Base-by-base conservation (phyloP, 37 sponge, comb jelly and placozoan species). In the Haliclona indistincta region DNA sequence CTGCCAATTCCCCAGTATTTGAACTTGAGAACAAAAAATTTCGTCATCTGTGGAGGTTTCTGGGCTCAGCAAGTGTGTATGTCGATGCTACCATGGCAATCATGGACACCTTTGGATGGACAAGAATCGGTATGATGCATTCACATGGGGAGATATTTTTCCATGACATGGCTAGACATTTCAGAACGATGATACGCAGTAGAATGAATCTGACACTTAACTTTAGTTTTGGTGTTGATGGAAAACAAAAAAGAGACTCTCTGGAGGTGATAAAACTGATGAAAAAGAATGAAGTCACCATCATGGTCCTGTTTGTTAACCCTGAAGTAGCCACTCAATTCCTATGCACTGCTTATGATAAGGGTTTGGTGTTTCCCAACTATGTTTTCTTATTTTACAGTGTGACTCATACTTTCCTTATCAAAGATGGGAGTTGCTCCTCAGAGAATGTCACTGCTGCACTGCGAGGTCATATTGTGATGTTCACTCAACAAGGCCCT, bases 11-110 rank as follows among this genome's bases (percentile, higher is more conserved):
- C 6, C 60, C 60, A 25, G 7, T n/a, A 6, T 58, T 58, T n/a
- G 7, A 8, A n/a, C 7, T 8, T 20, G 28, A 58, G 7, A 7
- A 7, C 7, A 26, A 58, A 25, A 25, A 11, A 6, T 58, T 58
- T 58, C 60, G 26, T 25, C 60, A n/a, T 58, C 28, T 58, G 23
- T 58, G 60, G 60, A 58, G 60, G 60, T n/a, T 58, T n/a, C 28
- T 58, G n/a, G 28, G 11, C 7, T 58, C 60, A n/a, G 60, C 60
- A 25, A n/a, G 25, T n/a, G 60, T 20, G 7, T 58, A 58, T 20
- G 25, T 26, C n/a, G 60, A 58, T 20, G n/a, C n/a, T 20, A 58
- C n/a, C 26, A 8, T 58, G n/a, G 13, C 22, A 58, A 25, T 58
- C 11, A 58, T 58, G 60, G n/a, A 20, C 23, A 8, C 7, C 22